Percentiles rank a stretch among this genome's conserved stretches.
Conservation (phyloP, 92 coral and sea anemone species). For the Palythoa heliodiscus region DNA sequence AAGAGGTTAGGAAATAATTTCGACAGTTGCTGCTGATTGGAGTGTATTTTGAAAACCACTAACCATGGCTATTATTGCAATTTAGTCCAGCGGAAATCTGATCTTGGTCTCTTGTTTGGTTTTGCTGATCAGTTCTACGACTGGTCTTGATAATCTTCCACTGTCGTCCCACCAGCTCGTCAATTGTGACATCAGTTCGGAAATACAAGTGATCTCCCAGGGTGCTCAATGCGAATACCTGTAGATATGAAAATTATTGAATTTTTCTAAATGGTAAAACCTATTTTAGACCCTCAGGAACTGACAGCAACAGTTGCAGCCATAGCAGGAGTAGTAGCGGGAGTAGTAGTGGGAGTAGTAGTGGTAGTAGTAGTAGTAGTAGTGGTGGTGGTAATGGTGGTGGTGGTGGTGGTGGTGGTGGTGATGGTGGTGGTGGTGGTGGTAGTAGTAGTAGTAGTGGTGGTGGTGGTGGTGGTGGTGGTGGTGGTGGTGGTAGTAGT, state of each 20-base stretch:
- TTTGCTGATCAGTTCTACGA: slow-evolving; percentile 33
- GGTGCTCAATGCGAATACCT: slow-evolving; percentile 93
- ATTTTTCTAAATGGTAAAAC: no score
- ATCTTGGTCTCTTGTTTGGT: slow-evolving; percentile 34
- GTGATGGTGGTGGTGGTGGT: no score
- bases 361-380: no score
- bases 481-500: no score
- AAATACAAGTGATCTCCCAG: slow-evolving; percentile 94
- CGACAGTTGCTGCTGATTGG: not conserved
- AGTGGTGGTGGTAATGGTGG: no score
- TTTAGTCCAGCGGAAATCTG: slow-evolving; percentile 2
- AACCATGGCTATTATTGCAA: slow-evolving; percentile 5
- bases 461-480: no score
- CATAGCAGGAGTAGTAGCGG: no score
- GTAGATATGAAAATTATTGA: not conserved
- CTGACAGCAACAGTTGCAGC: no score
- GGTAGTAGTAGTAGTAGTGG: no score
- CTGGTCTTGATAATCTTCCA: slow-evolving; percentile 81
- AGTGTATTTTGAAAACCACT: not conserved
- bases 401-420: no score
- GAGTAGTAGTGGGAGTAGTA: no score
- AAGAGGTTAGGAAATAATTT: not conserved
- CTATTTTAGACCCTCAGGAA: no score
- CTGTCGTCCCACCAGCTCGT: slow-evolving; percentile 87
- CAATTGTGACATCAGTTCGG: slow-evolving; percentile 87